Conservation (phyloP, 2,113 vertebrate genomes). For the Scomber japonicus region DNA sequence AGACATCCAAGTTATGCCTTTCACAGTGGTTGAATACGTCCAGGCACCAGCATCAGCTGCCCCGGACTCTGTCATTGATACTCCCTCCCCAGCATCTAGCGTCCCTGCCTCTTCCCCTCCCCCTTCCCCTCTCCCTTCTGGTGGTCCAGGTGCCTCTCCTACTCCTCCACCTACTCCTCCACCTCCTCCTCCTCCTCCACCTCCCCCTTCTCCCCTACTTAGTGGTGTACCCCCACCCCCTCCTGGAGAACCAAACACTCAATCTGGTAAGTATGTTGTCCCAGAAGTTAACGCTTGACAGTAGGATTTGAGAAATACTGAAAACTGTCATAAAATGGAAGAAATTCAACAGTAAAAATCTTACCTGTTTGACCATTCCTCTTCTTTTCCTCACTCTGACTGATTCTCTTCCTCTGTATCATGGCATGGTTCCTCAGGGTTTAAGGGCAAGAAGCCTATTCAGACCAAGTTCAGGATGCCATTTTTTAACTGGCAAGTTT, state of each 20-base stretch:
- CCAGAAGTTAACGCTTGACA: neutral
- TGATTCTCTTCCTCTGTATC: too few species aligned
- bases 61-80: neutral
- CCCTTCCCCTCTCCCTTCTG: conserved; percentile 47
- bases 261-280: conserved; percentile 67
- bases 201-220: neutral
- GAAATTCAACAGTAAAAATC: neutral
- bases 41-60: conserved; percentile 14
- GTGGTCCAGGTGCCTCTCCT: conserved; percentile 42
- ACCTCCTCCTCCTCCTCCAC: conserved; percentile 47
- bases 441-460: conserved; percentile 90
- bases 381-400: neutral
- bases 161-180: conserved; percentile 62
- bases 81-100: conserved; percentile 43
- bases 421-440: conserved; percentile 46
- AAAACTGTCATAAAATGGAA: neutral
- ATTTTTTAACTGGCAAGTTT: conserved; percentile 92
- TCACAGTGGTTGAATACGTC: conserved; percentile 78
- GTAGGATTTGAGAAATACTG: neutral
- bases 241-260: conserved; percentile 51
- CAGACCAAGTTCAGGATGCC: conserved; percentile 94
- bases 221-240: conserved; percentile 46
- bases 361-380: neutral
- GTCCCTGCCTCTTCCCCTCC: conserved; percentile 42
- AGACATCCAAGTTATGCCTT: conserved; percentile 90